Evolutionary conservation across 2,113 vertebrate species (phyloP).

Genomic region (Hoplias malabaricus): DNA sequence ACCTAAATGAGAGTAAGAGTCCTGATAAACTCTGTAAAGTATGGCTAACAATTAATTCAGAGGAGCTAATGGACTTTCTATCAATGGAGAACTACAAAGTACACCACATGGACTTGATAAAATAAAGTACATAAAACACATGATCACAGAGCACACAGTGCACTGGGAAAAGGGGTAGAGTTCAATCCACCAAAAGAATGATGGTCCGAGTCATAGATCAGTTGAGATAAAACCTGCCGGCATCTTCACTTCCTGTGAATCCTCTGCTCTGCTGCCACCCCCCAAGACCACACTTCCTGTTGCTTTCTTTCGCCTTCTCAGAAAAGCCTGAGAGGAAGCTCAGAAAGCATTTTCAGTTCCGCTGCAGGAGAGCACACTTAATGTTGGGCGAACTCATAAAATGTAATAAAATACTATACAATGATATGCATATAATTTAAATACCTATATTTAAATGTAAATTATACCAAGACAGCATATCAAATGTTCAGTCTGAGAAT

Average conservation of each 20-base stretch:
- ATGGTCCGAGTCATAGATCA: background rate
- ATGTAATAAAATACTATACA: background rate
- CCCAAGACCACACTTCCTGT: constrained; percentile 40
- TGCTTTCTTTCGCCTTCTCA: constrained; percentile 51
- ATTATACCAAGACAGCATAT: too few species aligned
- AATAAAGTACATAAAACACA: too few species aligned
- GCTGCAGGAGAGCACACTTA: constrained; percentile 18
- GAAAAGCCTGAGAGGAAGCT: constrained; percentile 62
- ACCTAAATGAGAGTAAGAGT: too few species aligned
- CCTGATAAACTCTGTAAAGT: too few species aligned
- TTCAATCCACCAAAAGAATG: background rate
- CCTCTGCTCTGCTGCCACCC: constrained; percentile 6
- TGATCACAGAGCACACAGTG: too few species aligned
- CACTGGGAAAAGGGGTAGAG: background rate
- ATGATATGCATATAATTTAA: too few species aligned
- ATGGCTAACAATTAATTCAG: too few species aligned
- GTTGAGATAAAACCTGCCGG: background rate
- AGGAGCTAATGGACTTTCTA: too few species aligned
- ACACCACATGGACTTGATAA: too few species aligned
- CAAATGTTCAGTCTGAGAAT: too few species aligned
- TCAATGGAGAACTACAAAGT: too few species aligned
- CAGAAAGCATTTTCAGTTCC: constrained; percentile 55
- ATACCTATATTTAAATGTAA: too few species aligned
- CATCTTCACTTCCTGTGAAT: constrained; percentile 38
- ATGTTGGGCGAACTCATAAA: constrained; percentile 25